phyloP scores from a whole-genome alignment of 37 sponge, comb jelly and placozoan genomes.

The Beroe forskalii region DNA sequence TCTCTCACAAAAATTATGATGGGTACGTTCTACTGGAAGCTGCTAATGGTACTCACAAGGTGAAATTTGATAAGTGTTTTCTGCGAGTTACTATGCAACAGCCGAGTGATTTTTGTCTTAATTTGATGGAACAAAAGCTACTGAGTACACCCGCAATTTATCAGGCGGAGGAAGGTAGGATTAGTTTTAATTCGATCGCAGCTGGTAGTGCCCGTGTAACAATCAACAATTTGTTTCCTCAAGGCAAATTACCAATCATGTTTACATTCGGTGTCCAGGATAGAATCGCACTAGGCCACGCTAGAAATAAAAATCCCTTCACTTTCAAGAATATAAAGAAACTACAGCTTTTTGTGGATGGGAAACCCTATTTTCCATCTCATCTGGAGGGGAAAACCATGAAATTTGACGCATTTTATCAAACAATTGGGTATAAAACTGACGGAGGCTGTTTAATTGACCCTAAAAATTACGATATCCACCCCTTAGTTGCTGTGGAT shows the following conservation, averaged over 20 bases:
- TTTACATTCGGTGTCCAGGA: constrained; percentile 7
- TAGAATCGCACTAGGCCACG: background rate
- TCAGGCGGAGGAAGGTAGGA: constrained; percentile 19
- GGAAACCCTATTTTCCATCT: background rate
- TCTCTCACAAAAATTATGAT: constrained; percentile 23
- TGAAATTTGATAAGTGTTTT: constrained; percentile 3
- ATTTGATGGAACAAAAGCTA: background rate
- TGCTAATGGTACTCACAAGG: background rate
- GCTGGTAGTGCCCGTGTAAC: background rate
- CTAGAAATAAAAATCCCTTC: constrained; percentile 39
- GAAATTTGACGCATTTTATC: background rate
- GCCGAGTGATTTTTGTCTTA: constrained; percentile 11
- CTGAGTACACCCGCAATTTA: background rate
- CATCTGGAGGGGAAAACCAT: background rate
- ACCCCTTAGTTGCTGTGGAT: background rate
- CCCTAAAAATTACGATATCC: background rate
- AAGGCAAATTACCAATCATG: background rate
- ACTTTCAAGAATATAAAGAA: background rate
- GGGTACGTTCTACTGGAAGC: background rate
- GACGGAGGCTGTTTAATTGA: background rate
- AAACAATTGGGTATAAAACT: background rate
- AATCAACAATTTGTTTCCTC: constrained; percentile 3
- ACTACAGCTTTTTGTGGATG: background rate
- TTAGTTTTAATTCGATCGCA: background rate
- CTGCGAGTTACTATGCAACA: background rate